Evolutionary conservation across 2,888 invertebrate genomes (phyloP).

Genomic region (Dione juno): DNA sequence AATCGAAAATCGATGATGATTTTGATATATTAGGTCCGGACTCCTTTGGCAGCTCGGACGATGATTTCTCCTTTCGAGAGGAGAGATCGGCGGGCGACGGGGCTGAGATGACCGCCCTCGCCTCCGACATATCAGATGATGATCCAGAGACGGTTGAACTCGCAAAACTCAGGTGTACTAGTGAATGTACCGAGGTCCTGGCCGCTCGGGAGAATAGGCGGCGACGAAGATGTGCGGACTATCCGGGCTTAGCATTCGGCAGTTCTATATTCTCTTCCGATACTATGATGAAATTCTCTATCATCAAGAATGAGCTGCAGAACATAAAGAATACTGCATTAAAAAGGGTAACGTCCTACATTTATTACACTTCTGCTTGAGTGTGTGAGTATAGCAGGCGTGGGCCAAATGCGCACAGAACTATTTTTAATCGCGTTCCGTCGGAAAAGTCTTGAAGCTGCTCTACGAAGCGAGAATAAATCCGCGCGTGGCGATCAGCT

Average conservation of each 20-base stretch:
- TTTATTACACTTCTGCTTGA: conserved; percentile 71
- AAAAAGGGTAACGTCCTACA: conserved; percentile 92
- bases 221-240: conserved; percentile 92
- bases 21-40: conserved; percentile 60
- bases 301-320: conserved; percentile 98
- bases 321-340: conserved; percentile 98
- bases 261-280: conserved; percentile 97
- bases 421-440: conserved; percentile 77
- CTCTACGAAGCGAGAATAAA: conserved; percentile 55
- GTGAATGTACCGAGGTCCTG: conserved; percentile 94
- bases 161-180: conserved; percentile 93
- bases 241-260: conserved; percentile 95
- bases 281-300: conserved; percentile 98
- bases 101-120: conserved; percentile 67
- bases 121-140: conserved; percentile 82
- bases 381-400: conserved; percentile 65
- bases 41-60: conserved; percentile 70
- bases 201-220: conserved; percentile 92
- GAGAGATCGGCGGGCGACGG: conserved; percentile 76
- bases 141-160: conserved; percentile 92
- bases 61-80: conserved; percentile 75
- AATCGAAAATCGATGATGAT: conserved; percentile 72
- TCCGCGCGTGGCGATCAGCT: conserved; percentile 78
- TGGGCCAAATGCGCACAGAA: conserved; percentile 78
- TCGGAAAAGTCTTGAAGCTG: conserved; percentile 65